phyloP scores from a whole-genome alignment of 2,113 vertebrate species.

The Brachirus orientalis region DNA sequence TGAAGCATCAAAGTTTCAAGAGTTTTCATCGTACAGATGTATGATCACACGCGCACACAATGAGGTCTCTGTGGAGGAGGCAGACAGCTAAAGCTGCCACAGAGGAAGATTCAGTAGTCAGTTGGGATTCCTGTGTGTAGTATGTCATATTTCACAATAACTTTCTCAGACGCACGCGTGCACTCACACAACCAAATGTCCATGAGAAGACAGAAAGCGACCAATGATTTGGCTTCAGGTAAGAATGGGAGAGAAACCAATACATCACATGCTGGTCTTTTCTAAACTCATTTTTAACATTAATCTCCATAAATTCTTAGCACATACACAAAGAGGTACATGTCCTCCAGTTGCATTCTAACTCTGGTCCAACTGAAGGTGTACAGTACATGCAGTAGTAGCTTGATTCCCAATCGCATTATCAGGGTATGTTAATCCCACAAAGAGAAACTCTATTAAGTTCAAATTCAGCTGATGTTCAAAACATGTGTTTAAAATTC shows the following conservation, averaged over 20 bases:
- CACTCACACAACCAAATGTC: slow-evolving; percentile 20
- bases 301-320: too few species aligned
- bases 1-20: slow-evolving; percentile 23
- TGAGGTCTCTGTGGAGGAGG: slow-evolving; percentile 57
- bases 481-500: too few species aligned
- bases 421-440: too few species aligned
- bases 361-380: too few species aligned
- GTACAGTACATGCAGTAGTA: too few species aligned
- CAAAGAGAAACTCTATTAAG: too few species aligned
- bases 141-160: slow-evolving; percentile 65
- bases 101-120: slow-evolving; percentile 55
- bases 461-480: too few species aligned
- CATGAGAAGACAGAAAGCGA: slow-evolving; percentile 22
- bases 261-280: too few species aligned
- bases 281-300: too few species aligned
- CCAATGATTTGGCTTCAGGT: slow-evolving; percentile 29
- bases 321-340: too few species aligned
- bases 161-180: slow-evolving; percentile 22
- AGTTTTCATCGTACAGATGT: background rate
- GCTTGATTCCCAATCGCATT: too few species aligned
- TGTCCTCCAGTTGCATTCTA: too few species aligned
- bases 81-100: slow-evolving; percentile 35
- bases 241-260: slow-evolving; percentile 12
- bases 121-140: slow-evolving; percentile 57
- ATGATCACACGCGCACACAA: slow-evolving; percentile 35